Conservation (phyloP, 2,797 vertebrate species). For the Micropoecilia bifurca region DNA sequence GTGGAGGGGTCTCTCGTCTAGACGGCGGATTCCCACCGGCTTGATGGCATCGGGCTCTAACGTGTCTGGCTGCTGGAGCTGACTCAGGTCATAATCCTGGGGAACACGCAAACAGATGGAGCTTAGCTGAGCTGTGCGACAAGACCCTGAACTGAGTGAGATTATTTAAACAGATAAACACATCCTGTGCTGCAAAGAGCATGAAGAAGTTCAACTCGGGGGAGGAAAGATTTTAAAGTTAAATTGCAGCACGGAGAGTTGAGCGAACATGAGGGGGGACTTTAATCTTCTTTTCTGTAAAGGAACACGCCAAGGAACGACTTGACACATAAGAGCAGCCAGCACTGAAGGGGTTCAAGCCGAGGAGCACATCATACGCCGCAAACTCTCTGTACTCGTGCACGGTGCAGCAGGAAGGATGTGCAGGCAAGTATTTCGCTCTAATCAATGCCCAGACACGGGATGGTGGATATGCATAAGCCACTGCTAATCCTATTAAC, state of each 20-base stretch:
- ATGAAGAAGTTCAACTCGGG: constrained; percentile 44
- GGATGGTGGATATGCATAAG: constrained; percentile 81
- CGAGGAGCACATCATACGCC: constrained; percentile 62
- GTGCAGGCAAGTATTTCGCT: constrained; percentile 71
- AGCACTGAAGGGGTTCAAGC: constrained; percentile 50
- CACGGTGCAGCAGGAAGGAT: constrained; percentile 65
- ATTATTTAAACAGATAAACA: constrained; percentile 52
- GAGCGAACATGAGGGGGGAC: constrained; percentile 48
- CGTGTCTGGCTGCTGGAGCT: constrained; percentile 97
- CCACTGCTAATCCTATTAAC: constrained; percentile 83
- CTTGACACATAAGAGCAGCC: constrained; percentile 65
- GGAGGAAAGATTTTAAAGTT: constrained; percentile 52
- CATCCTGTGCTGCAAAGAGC: constrained; percentile 19
- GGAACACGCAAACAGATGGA: constrained; percentile 49
- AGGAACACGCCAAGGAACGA: constrained; percentile 67
- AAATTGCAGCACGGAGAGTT: constrained; percentile 33
- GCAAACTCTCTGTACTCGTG: constrained; percentile 59
- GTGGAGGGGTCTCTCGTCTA: constrained; percentile 96
- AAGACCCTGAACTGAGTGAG: constrained; percentile 31
- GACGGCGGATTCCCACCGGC: constrained; percentile 92
- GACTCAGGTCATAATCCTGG: constrained; percentile 98
- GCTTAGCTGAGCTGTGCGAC: constrained; percentile 46
- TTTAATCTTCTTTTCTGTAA: constrained; percentile 74
- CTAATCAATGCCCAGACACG: constrained; percentile 82
- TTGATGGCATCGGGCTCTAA: constrained; percentile 94